These are phyloP conservation scores for Parapsyche elsis DNA, from an alignment of 1,140 invertebrate species.

Conservation along the genomic window DNA sequence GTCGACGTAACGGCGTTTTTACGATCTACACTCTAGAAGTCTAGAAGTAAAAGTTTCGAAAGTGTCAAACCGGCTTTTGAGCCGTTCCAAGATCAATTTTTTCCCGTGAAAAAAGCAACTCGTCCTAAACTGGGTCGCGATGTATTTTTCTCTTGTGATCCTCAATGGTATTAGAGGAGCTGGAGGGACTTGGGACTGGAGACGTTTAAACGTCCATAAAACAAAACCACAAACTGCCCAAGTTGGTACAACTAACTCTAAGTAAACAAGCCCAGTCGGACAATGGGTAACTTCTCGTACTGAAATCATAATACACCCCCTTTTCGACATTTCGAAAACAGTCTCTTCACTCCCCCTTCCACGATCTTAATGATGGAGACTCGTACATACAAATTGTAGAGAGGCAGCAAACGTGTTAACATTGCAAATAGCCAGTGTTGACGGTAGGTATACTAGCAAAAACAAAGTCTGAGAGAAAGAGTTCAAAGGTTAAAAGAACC, in stretches of 20 bases:
- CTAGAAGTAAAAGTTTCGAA: not conserved
- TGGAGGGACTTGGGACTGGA: not conserved
- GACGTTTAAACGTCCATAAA: conserved; percentile 40
- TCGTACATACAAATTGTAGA: not conserved
- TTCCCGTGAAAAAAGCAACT: not conserved
- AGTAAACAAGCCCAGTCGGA: conserved; percentile 15
- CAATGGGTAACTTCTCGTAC: conserved; percentile 21
- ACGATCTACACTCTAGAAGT: not conserved
- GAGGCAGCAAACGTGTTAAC: not conserved
- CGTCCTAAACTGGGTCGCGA: not conserved
- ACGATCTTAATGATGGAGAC: conserved; percentile 15
- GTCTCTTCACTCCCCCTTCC: not conserved
- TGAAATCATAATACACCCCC: conserved; percentile 2
- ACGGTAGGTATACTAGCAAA: not conserved
- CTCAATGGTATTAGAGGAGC: not conserved
- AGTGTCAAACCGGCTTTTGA: not conserved
- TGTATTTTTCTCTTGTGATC: not conserved
- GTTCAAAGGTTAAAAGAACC: conserved; percentile 25
- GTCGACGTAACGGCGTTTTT: not conserved
- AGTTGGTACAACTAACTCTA: conserved; percentile 27
- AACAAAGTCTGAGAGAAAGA: conserved; percentile 24
- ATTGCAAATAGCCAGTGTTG: conserved; percentile 24
- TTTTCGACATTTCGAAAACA: conserved; percentile 3
- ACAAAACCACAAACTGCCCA: conserved; percentile 44
- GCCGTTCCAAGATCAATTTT: not conserved